phyloP scores from a whole-genome alignment of 2,888 invertebrate genomes.

The Scaptomyza polygonia region DNA sequence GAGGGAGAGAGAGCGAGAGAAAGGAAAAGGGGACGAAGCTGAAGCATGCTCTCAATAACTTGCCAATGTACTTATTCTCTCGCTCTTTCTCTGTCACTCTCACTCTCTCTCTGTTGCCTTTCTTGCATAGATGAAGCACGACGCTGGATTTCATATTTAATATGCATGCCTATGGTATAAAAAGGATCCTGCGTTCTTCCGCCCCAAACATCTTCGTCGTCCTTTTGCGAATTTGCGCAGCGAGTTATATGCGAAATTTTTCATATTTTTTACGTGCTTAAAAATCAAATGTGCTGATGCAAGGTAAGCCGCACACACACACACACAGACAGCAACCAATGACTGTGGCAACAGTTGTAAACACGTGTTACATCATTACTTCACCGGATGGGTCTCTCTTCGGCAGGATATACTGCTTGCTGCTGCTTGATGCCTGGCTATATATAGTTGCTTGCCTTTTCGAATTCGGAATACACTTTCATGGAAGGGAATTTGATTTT shows the following conservation, averaged over 20 bases:
- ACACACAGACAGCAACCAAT: slow-evolving; percentile 4
- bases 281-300: slow-evolving; percentile 51
- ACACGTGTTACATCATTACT: slow-evolving; percentile 56
- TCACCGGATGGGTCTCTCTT: slow-evolving; percentile 14
- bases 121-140: slow-evolving; percentile 7
- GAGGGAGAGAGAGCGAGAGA: not conserved
- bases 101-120: not conserved
- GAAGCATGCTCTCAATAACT: slow-evolving; percentile 36
- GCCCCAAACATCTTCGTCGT: not conserved
- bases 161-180: slow-evolving; percentile 68
- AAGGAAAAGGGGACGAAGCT: not conserved
- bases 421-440: slow-evolving; percentile 16
- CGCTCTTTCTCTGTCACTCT: too few species aligned
- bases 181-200: slow-evolving; percentile 9
- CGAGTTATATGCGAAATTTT: slow-evolving; percentile 71
- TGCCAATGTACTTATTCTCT: slow-evolving; percentile 52
- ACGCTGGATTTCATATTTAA: slow-evolving; percentile 59
- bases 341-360: slow-evolving; percentile 50
- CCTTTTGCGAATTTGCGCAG: slow-evolving; percentile 42
- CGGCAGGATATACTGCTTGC: not conserved
- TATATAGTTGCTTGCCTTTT: not conserved
- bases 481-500: not conserved
- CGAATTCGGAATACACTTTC: not conserved
- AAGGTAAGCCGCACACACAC: slow-evolving; percentile 24
- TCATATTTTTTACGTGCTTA: slow-evolving; percentile 75